These are phyloP conservation scores for Scomber japonicus DNA, from an alignment of 2,113 vertebrate species.

Conservation along the genomic window DNA sequence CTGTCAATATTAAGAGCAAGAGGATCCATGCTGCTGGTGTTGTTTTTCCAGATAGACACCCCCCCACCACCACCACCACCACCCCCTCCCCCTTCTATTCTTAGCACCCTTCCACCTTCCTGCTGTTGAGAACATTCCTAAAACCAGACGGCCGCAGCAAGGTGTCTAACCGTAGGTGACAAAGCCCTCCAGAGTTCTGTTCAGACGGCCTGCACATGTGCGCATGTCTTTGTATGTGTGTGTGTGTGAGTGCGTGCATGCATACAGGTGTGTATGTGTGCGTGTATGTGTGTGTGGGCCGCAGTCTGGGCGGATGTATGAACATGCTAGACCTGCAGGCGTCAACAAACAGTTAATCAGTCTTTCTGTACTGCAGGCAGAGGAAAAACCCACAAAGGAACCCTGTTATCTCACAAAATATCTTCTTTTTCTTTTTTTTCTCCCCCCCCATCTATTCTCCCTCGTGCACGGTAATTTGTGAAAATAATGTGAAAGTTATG, in stretches of 20 bases:
- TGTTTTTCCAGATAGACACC: conserved; percentile 57
- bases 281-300: conserved; percentile 34
- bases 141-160: conserved; percentile 72
- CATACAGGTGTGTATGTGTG: conserved; percentile 45
- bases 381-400: conserved; percentile 59
- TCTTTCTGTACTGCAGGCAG: conserved; percentile 30
- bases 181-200: conserved; percentile 59
- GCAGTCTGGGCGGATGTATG: conserved; percentile 61
- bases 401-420: conserved; percentile 46
- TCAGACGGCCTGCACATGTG: conserved; percentile 10
- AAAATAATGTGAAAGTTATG: conserved; percentile 19
- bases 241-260: conserved; percentile 18
- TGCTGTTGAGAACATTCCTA: conserved; percentile 67
- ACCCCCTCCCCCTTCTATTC: neutral
- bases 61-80: neutral
- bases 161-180: conserved; percentile 71
- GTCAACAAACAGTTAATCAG: conserved; percentile 75
- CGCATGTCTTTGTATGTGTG: conserved; percentile 31
- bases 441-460: neutral
- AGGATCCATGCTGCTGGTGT: neutral
- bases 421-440: conserved; percentile 3
- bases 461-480: conserved; percentile 24
- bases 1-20: conserved; percentile 2
- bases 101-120: conserved; percentile 57
- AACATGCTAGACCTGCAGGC: conserved; percentile 64